Evolutionary conservation across 2,113 vertebrate genomes (phyloP).

Genomic region (Pterocles burchelli): DNA sequence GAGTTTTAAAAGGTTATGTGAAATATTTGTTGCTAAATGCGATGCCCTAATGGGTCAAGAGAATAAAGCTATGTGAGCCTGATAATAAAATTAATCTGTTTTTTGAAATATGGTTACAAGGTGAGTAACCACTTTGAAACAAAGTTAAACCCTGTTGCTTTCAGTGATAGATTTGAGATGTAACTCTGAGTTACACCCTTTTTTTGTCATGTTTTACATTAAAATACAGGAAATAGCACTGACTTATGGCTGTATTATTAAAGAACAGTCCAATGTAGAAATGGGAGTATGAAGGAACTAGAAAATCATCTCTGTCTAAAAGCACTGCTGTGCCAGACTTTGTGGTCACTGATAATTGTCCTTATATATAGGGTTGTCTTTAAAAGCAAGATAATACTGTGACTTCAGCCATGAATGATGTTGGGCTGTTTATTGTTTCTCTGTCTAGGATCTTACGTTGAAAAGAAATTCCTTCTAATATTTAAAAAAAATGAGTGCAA

Average conservation of each 20-base stretch:
- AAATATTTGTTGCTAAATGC: conserved; percentile 32
- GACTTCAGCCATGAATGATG: neutral
- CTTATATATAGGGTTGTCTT: neutral
- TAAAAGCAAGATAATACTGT: conserved; percentile 42
- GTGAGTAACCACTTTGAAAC: conserved; percentile 10
- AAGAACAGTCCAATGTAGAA: conserved; percentile 7
- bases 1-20: neutral
- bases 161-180: conserved; percentile 8
- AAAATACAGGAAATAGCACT: neutral
- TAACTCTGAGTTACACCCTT: conserved; percentile 36
- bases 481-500: neutral
- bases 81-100: neutral
- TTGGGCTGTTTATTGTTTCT: conserved; percentile 2
- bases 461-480: neutral
- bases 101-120: conserved; percentile 6
- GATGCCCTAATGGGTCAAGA: neutral
- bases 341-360: conserved; percentile 1
- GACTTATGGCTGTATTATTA: conserved; percentile 57
- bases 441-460: neutral
- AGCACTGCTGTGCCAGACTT: neutral
- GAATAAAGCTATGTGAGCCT: neutral
- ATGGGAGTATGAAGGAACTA: conserved; percentile 1
- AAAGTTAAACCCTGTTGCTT: conserved; percentile 46
- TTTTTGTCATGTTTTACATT: conserved; percentile 22
- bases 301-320: conserved; percentile 43